These are phyloP conservation scores for Tolypeutes matacus DNA, from an alignment of 2,797 vertebrate genomes.

Conservation along the genomic window DNA sequence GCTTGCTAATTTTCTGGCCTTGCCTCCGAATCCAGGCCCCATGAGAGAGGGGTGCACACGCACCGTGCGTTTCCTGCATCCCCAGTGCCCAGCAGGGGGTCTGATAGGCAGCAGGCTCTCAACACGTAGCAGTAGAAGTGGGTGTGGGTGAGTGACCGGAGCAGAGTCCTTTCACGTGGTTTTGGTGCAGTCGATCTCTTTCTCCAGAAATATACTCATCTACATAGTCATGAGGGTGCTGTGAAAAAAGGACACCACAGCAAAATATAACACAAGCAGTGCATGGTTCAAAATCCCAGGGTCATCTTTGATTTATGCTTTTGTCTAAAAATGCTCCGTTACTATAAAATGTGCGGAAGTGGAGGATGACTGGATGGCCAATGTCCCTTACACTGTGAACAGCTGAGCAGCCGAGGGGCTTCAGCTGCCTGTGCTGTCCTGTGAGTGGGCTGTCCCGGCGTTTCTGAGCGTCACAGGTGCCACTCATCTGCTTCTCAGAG, in stretches of 20 bases:
- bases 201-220: not conserved
- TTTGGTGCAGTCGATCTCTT: not conserved
- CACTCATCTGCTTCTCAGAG: conserved; percentile 15
- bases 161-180: not conserved
- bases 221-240: not conserved
- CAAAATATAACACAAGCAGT: conserved; percentile 24
- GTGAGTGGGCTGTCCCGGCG: not conserved
- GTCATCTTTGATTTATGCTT: conserved; percentile 73
- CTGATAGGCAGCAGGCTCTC: not conserved
- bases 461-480: not conserved
- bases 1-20: not conserved
- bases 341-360: conserved; percentile 69
- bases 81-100: not conserved
- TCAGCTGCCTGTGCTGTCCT: not conserved
- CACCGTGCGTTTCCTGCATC: not conserved
- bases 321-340: conserved; percentile 74
- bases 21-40: not conserved
- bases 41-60: not conserved
- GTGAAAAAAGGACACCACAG: conserved; percentile 27
- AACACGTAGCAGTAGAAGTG: conserved; percentile 3
- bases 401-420: not conserved
- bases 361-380: conserved; percentile 13
- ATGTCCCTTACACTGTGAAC: conserved; percentile 28
- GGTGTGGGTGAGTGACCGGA: conserved; percentile 3
- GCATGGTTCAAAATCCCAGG: conserved; percentile 54